Evolutionary conservation across 2,113 vertebrate species (phyloP), one percentile per base, ranked within the genome.

Genomic region (Rhinogobius similis): DNA sequence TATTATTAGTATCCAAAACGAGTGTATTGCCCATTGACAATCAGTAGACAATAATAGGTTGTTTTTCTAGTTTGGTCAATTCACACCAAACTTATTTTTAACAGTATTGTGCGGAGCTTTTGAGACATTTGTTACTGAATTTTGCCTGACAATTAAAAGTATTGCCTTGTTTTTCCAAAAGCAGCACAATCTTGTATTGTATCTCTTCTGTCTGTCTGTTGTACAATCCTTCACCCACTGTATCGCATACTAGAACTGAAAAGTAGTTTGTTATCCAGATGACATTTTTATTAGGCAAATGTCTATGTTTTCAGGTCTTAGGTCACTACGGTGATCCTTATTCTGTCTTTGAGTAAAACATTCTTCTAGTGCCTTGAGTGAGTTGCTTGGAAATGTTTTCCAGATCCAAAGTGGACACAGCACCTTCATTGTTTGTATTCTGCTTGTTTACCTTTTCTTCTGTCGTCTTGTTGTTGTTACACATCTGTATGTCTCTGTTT

Each of bases 1-100:
- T 72, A 44, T 62, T 72, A 39, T 62, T 78, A 67, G 83, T 83
- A 69, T 79, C 84, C 43, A n/a, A 79, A 78, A 75, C 69, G 65
- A 73, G 55, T 55, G 41, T 44, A 21, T 52, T 64, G 85, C 81
- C 80, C 79, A 26, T 66, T 82, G 91, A 92, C 91, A 91, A 92
- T 93, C 91, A 87, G 53, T 76, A 56, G 73, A 79, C 44, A 13
- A 53, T 56, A 20, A 7, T n/a, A 36, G 5, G 26, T 26, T 26
- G 11, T 55, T 26, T n/a, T n/a, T n/a, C n/a, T 26, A 55, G 70
- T 81, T 75, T 77, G 44, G 32, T 74, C 21, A 2, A 18, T 61
- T 69, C 44, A 55, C 32, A 46, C 74, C 56, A 65, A 73, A 78
- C 77, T 18, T 13, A 68, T 82, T 32, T 67, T 36, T 36, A n/a